Conservation (phyloP, 2,797 vertebrate genomes). For the Momotus momota region DNA sequence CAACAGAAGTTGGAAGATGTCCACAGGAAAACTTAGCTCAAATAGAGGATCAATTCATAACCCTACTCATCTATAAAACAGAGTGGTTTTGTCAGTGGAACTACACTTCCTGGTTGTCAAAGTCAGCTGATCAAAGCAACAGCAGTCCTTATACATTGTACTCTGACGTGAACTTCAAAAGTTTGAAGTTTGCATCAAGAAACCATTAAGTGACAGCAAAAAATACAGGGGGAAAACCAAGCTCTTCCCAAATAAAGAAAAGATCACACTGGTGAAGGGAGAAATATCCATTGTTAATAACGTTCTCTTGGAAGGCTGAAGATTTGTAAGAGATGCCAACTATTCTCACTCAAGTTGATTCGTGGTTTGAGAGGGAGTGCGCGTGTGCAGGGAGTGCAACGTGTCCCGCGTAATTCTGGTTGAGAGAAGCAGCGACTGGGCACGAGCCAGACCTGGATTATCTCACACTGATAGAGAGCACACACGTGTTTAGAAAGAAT, state of each 20-base stretch:
- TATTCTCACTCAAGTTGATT: conserved; percentile 3
- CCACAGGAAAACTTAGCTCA: not conserved
- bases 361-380: not conserved
- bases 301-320: not conserved
- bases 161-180: not conserved
- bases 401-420: conserved; percentile 46
- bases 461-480: conserved; percentile 73
- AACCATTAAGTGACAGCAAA: not conserved
- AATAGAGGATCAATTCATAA: not conserved
- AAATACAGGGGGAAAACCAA: not conserved
- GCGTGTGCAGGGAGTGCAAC: not conserved
- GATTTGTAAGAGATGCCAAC: not conserved
- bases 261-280: not conserved
- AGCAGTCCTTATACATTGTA: not conserved
- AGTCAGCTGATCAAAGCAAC: not conserved
- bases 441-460: conserved; percentile 73
- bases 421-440: conserved; percentile 64
- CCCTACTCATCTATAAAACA: not conserved
- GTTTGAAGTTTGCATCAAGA: not conserved
- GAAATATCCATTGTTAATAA: not conserved
- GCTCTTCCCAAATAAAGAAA: not conserved
- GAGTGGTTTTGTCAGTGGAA: not conserved
- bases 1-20: not conserved
- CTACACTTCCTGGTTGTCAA: not conserved
- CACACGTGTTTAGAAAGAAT: conserved; percentile 61